Percentiles rank a stretch among this genome's conserved stretches.
Conservation (phyloP, 1,140 invertebrate genomes). For the Neuroterus valhalla region DNA sequence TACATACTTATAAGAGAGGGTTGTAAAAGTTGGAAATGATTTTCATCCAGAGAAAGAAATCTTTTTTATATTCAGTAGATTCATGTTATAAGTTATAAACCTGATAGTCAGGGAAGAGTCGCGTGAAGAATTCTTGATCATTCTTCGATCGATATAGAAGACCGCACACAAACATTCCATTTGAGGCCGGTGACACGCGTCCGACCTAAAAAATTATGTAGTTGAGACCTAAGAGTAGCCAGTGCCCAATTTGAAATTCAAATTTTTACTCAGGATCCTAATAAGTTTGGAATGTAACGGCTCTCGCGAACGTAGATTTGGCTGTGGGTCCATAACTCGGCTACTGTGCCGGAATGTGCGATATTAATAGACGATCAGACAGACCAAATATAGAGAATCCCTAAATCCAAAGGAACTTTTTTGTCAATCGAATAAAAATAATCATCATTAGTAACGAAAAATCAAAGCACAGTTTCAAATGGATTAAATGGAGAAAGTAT, state of each 20-base stretch:
- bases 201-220: constrained; percentile 54
- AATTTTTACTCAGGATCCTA: constrained; percentile 59
- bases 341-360: constrained; percentile 51
- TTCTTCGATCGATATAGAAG: constrained; percentile 24
- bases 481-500: no score
- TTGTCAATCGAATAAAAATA: no score
- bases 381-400: no score
- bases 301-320: constrained; percentile 40
- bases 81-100: not conserved
- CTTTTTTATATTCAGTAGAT: constrained; percentile 4
- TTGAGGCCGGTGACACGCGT: constrained; percentile 26
- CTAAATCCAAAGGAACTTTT: no score
- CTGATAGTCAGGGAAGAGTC: constrained; percentile 5
- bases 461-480: no score
- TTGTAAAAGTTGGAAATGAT: not conserved
- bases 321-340: constrained; percentile 46
- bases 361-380: constrained; percentile 44
- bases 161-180: constrained; percentile 1
- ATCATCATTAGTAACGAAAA: no score
- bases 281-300: constrained; percentile 69
- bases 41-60: not conserved
- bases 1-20: not conserved
- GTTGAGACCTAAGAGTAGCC: constrained; percentile 10
- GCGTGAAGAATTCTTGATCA: constrained; percentile 14
- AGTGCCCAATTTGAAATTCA: constrained; percentile 62